A percentile compares a stretch with the other conserved stretches of the same genome.
Evolutionary conservation across 2,797 vertebrate species (phyloP).

Genomic region (Anas acuta): DNA sequence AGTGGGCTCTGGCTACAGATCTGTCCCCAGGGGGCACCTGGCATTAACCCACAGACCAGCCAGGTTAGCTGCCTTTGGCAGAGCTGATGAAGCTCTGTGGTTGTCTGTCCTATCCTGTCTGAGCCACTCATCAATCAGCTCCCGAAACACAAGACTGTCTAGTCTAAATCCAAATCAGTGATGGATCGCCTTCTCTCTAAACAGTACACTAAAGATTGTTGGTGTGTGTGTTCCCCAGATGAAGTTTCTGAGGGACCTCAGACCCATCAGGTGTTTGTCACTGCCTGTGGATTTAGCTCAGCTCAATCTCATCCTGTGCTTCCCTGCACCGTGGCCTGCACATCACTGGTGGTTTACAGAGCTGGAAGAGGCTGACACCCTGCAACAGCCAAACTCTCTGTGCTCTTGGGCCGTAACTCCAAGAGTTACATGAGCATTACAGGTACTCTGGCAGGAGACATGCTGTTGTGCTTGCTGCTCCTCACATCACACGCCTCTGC

Average conservation of each 20-base stretch:
- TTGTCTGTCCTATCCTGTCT: neutral
- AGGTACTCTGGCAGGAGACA: neutral
- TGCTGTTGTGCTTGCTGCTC: neutral
- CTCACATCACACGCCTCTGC: neutral
- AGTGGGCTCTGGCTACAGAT: neutral
- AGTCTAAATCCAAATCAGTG: neutral
- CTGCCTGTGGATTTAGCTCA: rapidly evolving
- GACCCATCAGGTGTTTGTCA: neutral
- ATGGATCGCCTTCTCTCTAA: neutral
- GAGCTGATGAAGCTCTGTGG: neutral
- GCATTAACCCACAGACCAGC: neutral
- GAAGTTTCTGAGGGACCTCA: neutral
- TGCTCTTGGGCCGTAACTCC: neutral
- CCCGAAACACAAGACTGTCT: rapidly evolving
- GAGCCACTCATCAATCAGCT: neutral
- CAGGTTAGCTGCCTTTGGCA: neutral
- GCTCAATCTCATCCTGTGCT: neutral
- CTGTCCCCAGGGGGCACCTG: neutral
- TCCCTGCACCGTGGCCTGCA: neutral
- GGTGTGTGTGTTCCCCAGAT: neutral
- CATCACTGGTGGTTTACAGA: neutral
- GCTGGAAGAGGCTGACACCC: rapidly evolving
- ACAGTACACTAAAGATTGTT: neutral
- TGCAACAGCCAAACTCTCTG: rapidly evolving
- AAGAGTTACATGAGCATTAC: neutral